These are phyloP conservation scores for Lamellibrachia satsuma DNA, from an alignment of 2,888 invertebrate genomes.

Conservation along the genomic window DNA sequence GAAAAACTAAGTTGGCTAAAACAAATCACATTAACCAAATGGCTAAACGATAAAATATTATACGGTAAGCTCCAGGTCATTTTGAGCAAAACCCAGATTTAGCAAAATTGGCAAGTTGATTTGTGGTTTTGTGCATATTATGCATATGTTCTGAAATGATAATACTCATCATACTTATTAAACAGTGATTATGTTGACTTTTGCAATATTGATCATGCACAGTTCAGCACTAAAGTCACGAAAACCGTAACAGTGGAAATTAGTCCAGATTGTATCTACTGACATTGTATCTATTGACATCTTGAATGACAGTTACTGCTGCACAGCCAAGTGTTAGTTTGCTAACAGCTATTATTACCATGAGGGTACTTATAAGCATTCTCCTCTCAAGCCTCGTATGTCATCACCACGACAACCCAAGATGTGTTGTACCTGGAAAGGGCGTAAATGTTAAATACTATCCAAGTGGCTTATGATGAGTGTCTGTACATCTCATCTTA, in stretches of 20 bases:
- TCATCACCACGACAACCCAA: neutral
- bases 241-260: neutral
- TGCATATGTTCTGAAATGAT: neutral
- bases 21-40: too few relatives aligned
- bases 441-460: neutral
- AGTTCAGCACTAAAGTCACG: neutral
- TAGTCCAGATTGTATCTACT: neutral
- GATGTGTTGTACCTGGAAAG: constrained; percentile 7
- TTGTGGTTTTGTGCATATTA: neutral
- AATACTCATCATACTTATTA: neutral
- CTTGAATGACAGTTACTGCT: neutral
- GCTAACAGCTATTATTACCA: neutral
- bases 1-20: too few relatives aligned
- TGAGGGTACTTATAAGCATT: neutral
- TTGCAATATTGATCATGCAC: neutral
- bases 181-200: neutral
- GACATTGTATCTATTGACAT: neutral
- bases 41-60: too few relatives aligned
- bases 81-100: too few relatives aligned
- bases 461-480: neutral
- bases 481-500: neutral
- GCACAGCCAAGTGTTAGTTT: neutral
- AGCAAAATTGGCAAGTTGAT: neutral
- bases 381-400: neutral
- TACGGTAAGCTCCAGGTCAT: too few relatives aligned